A percentile compares a stretch with the other conserved stretches of the same genome.
Conservation (phyloP, 2,797 vertebrate species). For the Allobates femoralis region DNA sequence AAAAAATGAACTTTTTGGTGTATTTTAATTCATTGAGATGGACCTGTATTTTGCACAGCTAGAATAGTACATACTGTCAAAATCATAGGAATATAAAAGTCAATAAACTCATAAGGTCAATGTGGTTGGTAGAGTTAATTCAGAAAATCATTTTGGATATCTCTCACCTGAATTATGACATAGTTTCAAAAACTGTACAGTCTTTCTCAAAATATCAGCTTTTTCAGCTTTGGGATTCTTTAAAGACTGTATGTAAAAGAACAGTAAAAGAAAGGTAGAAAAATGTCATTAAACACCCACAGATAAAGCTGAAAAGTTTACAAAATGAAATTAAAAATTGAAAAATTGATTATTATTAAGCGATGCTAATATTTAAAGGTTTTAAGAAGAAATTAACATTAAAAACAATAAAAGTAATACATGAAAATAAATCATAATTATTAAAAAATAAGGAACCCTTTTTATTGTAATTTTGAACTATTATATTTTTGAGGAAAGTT, state of each 20-base stretch:
- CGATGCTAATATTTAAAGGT: background rate
- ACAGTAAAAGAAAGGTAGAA: background rate
- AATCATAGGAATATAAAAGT: too few relatives aligned
- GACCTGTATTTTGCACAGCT: too few relatives aligned
- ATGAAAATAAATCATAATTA: background rate
- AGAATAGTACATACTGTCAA: too few relatives aligned
- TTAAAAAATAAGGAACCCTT: too few relatives aligned
- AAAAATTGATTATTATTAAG: background rate
- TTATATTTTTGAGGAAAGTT: too few relatives aligned
- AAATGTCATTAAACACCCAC: background rate
- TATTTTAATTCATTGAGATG: too few relatives aligned
- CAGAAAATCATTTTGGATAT: background rate
- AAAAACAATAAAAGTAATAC: background rate
- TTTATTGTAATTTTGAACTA: too few relatives aligned
- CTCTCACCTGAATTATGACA: conserved; percentile 58
- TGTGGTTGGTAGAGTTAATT: background rate
- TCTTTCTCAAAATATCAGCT: conserved; percentile 89
- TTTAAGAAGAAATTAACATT: background rate
- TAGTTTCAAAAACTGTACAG: conserved; percentile 82
- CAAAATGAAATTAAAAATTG: background rate
- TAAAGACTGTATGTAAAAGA: conserved; percentile 79
- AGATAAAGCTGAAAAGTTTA: background rate
- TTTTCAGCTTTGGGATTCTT: conserved; percentile 90
- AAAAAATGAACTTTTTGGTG: too few relatives aligned
- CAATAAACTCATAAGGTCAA: background rate